These are phyloP conservation scores for Chrysopa pallens DNA, from an alignment of 1,140 invertebrate species.

Conservation along the genomic window DNA sequence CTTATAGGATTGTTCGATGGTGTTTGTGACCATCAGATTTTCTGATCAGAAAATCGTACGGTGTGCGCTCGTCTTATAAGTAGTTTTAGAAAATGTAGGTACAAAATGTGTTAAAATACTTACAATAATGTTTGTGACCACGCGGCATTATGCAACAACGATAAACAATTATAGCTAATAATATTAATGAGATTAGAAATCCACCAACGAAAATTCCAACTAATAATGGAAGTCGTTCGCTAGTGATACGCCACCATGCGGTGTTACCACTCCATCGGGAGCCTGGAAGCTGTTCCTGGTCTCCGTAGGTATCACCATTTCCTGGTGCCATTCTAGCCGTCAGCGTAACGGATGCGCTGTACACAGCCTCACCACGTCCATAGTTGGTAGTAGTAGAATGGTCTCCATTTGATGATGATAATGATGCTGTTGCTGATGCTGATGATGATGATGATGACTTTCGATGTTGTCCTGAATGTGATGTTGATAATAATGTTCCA, in stretches of 20 bases:
- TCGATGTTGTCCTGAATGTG: too few relatives aligned
- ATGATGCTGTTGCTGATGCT: too few relatives aligned
- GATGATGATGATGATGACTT: too few relatives aligned
- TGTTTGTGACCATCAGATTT: too few relatives aligned
- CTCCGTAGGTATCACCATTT: not conserved
- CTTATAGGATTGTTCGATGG: too few relatives aligned
- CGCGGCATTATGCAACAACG: conserved; percentile 29
- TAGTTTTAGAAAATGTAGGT: too few relatives aligned
- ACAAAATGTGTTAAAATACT: too few relatives aligned
- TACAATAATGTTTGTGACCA: conserved; percentile 29
- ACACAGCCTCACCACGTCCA: not conserved
- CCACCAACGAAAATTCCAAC: conserved; percentile 30
- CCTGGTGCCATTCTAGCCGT: not conserved
- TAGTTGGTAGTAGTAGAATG: too few relatives aligned
- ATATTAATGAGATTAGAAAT: conserved; percentile 24
- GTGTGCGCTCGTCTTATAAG: too few relatives aligned
- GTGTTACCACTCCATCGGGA: not conserved
- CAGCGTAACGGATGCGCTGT: not conserved
- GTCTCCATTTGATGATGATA: too few relatives aligned
- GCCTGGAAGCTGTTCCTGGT: not conserved
- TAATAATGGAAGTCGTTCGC: conserved; percentile 27
- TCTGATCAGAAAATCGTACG: too few relatives aligned
- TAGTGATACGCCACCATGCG: conserved; percentile 20
- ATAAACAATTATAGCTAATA: conserved; percentile 27
- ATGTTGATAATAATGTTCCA: too few relatives aligned